Evolutionary conservation across 2,797 vertebrate genomes (phyloP).

Genomic region (Otolemur crassicaudatus): DNA sequence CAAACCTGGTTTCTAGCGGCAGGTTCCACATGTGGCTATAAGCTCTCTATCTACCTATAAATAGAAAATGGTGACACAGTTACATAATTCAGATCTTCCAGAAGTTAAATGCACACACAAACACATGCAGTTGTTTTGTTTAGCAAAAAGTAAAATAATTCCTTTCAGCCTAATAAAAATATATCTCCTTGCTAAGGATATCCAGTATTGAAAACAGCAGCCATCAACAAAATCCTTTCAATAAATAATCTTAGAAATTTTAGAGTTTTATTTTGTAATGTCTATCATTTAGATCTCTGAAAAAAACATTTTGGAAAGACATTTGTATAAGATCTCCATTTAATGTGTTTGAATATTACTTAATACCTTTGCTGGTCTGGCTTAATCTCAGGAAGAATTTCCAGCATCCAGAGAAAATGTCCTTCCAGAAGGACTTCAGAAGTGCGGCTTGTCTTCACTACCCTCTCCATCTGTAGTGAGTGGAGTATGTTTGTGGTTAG

Average conservation of each 20-base stretch:
- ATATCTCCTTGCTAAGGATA: not conserved
- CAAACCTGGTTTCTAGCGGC: not conserved
- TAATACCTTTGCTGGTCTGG: not conserved
- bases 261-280: not conserved
- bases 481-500: not conserved
- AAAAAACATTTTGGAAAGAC: not conserved
- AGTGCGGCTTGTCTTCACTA: not conserved
- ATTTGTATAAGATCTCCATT: not conserved
- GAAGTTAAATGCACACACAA: not conserved
- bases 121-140: not conserved
- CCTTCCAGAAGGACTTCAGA: not conserved
- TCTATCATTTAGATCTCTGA: not conserved
- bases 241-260: not conserved
- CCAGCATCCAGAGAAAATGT: not conserved
- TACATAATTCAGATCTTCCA: not conserved
- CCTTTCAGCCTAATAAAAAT: not conserved
- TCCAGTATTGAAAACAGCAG: not conserved
- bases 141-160: not conserved
- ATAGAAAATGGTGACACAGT: not conserved
- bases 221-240: not conserved
- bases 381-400: not conserved
- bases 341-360: not conserved
- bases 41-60: not conserved
- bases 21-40: fast-evolving
- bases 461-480: not conserved